phyloP scores from a whole-genome alignment of 2,797 vertebrate species.

The Pangasius krempfi region DNA sequence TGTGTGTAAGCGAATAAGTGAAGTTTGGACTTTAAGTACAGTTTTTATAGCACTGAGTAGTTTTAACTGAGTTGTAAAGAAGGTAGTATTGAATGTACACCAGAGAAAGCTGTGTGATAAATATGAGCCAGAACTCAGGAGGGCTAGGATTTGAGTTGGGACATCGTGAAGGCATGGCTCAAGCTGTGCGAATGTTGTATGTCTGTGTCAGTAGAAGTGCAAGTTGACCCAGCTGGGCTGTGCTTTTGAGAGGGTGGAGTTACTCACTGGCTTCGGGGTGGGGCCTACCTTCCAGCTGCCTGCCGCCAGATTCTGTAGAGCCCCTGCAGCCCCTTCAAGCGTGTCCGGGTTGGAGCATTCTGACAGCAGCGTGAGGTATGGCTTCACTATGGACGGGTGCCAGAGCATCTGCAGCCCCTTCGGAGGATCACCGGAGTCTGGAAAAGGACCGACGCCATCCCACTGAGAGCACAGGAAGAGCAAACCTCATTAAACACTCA shows the following conservation, averaged over 20 bases:
- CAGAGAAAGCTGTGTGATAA: background rate
- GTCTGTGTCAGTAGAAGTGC: slow-evolving; percentile 21
- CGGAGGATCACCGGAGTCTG: slow-evolving; percentile 86
- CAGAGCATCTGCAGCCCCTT: slow-evolving; percentile 92
- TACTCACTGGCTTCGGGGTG: slow-evolving; percentile 63
- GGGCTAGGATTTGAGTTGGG: background rate
- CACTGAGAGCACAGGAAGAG: slow-evolving; percentile 73
- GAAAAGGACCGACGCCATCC: slow-evolving; percentile 89
- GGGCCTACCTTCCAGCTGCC: slow-evolving; percentile 90
- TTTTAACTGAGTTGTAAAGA: background rate
- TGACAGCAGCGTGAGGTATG: slow-evolving; percentile 90
- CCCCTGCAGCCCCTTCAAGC: slow-evolving; percentile 87
- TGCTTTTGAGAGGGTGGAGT: slow-evolving; percentile 49
- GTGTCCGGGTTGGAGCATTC: slow-evolving; percentile 92
- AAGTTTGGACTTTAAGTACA: background rate
- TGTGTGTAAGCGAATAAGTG: background rate
- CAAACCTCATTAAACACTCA: slow-evolving; percentile 24
- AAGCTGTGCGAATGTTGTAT: background rate
- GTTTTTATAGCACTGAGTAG: background rate
- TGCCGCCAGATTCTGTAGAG: slow-evolving; percentile 89
- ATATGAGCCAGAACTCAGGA: background rate
- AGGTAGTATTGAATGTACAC: background rate
- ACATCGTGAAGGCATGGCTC: background rate
- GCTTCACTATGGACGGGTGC: slow-evolving; percentile 92
- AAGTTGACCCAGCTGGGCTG: slow-evolving; percentile 36